Base-by-base conservation (phyloP, 2,888 invertebrate genomes). In the Scotopteryx bipunctaria region DNA sequence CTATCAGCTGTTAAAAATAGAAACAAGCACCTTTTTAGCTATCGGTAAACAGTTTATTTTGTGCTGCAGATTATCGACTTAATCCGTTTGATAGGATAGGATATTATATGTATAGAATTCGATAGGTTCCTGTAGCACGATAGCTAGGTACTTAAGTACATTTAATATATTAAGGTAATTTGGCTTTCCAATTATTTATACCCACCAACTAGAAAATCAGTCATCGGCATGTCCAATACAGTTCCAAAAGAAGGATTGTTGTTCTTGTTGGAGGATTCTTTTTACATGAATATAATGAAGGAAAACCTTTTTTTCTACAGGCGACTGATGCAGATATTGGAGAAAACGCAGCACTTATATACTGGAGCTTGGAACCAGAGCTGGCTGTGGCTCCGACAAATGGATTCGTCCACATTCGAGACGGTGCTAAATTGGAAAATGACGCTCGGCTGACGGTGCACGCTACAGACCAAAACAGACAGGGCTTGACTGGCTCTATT, bases 251-350 rank as follows among this genome's bases (percentile, higher is more conserved):
- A n/a, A n/a, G n/a, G n/a, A n/a, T n/a, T n/a, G n/a, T n/a, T n/a
- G n/a, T n/a, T n/a, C n/a, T n/a, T n/a, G n/a, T n/a, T n/a, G n/a
- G n/a, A n/a, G n/a, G n/a, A n/a, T n/a, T n/a, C n/a, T n/a, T n/a
- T n/a, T n/a, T n/a, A n/a, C n/a, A n/a, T n/a, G n/a, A n/a, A n/a
- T n/a, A n/a, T n/a, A n/a, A n/a, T n/a, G n/a, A n/a, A n/a, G n/a
- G n/a, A 25, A n/a, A 25, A 23, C 13, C 6, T 14, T 14, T 13
- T 31, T 11, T 27, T 13, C 35, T 46, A 33, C 79, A 92, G 79
- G 93, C 94, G 2, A 89, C 91, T 0, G 94, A 94, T 67, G 83
- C 83, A 5, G 92, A 92, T 57, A 75, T 90, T 9, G 91, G 92
- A 0, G 76, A 82, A 44, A 93, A 94, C 70, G 92, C 93, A 29